These are phyloP conservation scores for Aplysia californica DNA, from an alignment of 1,140 invertebrate species.

Conservation along the genomic window DNA sequence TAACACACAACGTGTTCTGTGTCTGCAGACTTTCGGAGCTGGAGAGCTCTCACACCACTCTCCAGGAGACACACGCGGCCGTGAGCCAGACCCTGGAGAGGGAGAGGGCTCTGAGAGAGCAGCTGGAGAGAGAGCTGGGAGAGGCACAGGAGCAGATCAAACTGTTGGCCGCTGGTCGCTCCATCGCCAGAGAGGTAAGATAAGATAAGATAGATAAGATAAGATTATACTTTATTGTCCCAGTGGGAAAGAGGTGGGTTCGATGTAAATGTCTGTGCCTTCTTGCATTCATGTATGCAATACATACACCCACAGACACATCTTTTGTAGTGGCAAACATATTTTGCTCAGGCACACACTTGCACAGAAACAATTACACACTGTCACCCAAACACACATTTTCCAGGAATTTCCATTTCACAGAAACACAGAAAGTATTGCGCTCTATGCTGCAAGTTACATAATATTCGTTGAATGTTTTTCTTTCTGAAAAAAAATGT, in stretches of 20 bases:
- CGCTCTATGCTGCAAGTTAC: too few relatives aligned
- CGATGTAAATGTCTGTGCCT: neutral
- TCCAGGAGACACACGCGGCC: conserved; percentile 22
- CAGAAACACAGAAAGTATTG: too few relatives aligned
- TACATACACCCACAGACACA: neutral
- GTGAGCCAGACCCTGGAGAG: conserved; percentile 36
- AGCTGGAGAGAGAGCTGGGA: conserved; percentile 44
- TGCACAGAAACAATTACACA: neutral
- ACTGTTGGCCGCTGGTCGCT: conserved; percentile 28
- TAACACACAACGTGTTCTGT: too few relatives aligned
- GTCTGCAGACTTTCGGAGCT: conserved; percentile 6
- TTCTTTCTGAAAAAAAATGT: too few relatives aligned
- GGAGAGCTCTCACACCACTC: neutral
- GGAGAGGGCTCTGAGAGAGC: conserved; percentile 40
- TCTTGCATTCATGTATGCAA: neutral
- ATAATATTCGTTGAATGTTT: too few relatives aligned
- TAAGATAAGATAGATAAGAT: too few relatives aligned
- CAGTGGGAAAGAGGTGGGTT: conserved; percentile 38
- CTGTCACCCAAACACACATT: neutral
- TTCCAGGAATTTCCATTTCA: too few relatives aligned
- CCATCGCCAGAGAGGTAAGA: too few relatives aligned
- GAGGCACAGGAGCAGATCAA: conserved; percentile 43
- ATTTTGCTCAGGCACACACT: too few relatives aligned
- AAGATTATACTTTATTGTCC: too few relatives aligned
- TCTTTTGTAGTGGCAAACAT: neutral